A percentile compares a stretch with the other conserved stretches of the same genome.
phyloP scores from a whole-genome alignment of 2,113 vertebrate species.

The Conger conger region DNA sequence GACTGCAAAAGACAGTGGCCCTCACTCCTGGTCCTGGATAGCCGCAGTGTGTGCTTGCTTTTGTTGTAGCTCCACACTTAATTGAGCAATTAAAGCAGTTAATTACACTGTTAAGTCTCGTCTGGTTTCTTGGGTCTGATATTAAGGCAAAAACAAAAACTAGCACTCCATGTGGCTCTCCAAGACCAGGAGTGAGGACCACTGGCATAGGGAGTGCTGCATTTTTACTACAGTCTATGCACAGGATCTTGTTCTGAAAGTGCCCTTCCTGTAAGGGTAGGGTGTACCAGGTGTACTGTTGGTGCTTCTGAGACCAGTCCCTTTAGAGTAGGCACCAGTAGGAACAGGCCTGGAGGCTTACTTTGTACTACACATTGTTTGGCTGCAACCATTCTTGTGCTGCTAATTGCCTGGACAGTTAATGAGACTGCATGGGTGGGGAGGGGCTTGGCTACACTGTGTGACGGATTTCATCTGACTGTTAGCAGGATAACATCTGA shows the following conservation, averaged over 20 bases:
- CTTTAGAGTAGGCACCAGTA: background rate
- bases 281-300: background rate
- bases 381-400: background rate
- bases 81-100: too few relatives aligned
- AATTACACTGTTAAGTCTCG: too few relatives aligned
- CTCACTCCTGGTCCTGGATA: too few relatives aligned
- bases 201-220: background rate
- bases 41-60: too few relatives aligned
- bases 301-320: background rate
- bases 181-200: too few relatives aligned
- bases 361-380: background rate
- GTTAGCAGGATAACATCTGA: background rate
- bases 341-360: background rate
- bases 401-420: background rate
- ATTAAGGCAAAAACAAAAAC: too few relatives aligned
- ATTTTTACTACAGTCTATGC: slow-evolving; percentile 6
- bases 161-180: too few relatives aligned
- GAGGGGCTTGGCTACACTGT: background rate
- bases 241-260: background rate
- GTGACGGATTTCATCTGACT: slow-evolving; percentile 14
- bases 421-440: background rate
- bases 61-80: too few relatives aligned
- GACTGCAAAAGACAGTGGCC: too few relatives aligned
- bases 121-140: too few relatives aligned
- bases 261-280: background rate